A percentile compares a stretch with the other conserved stretches of the same genome.
phyloP scores from a whole-genome alignment of 2,797 vertebrate genomes.

The Xenops minutus region DNA sequence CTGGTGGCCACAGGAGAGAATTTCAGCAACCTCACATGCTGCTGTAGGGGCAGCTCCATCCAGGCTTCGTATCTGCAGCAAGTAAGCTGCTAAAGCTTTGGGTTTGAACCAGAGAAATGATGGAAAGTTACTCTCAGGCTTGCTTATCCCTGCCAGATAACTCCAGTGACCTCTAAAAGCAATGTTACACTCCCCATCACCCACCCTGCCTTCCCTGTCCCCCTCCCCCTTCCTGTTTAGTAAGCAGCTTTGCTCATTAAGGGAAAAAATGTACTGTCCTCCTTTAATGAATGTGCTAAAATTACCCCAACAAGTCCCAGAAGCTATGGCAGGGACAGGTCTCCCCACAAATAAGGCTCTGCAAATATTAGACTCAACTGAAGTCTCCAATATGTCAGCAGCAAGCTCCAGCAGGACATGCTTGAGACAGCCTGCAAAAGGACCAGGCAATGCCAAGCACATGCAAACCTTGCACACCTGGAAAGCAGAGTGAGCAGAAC shows the following conservation, averaged over 20 bases:
- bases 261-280: slow-evolving; percentile 19
- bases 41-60: not conserved
- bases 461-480: rapidly evolving
- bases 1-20: not conserved
- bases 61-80: not conserved
- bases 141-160: not conserved
- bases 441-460: not conserved
- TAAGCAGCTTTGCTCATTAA: slow-evolving; percentile 52
- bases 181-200: not conserved
- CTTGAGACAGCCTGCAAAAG: not conserved
- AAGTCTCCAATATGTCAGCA: slow-evolving; percentile 20
- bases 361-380: slow-evolving; percentile 6
- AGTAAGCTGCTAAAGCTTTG: not conserved
- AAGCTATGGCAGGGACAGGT: not conserved
- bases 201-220: not conserved
- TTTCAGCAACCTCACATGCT: not conserved
- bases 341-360: not conserved
- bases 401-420: not conserved
- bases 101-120: not conserved
- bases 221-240: slow-evolving; percentile 21
- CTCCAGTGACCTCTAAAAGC: slow-evolving; percentile 31
- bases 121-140: not conserved
- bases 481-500: not conserved
- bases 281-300: slow-evolving; percentile 41
- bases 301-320: slow-evolving; percentile 31